Evolutionary conservation across 2,888 invertebrate species (phyloP).

Genomic region (Theristus sp.): DNA sequence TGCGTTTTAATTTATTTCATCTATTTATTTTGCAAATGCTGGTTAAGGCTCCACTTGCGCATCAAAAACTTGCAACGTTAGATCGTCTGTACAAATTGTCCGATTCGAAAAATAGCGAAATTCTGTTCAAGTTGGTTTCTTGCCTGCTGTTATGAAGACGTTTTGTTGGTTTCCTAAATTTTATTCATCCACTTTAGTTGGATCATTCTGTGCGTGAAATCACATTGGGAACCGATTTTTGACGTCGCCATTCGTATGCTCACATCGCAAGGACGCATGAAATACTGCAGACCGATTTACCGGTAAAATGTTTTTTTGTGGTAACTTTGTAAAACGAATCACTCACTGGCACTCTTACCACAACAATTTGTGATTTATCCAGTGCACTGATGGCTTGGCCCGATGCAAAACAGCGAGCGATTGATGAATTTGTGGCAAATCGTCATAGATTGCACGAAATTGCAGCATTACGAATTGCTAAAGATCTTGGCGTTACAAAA

Average conservation of each 20-base stretch:
- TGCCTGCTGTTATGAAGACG: not conserved
- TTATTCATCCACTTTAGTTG: slow-evolving; percentile 42
- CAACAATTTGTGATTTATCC: not conserved
- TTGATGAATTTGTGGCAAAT: not conserved
- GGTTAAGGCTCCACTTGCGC: slow-evolving; percentile 11
- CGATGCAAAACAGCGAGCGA: not conserved
- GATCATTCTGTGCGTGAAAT: slow-evolving; percentile 55
- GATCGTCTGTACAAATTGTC: slow-evolving; percentile 48
- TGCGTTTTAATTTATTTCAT: no score
- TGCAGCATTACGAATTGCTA: not conserved
- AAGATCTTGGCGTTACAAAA: not conserved
- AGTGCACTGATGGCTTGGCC: not conserved
- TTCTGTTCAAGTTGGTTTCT: slow-evolving; percentile 39
- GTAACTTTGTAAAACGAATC: not conserved
- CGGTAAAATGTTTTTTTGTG: slow-evolving; percentile 9
- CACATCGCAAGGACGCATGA: slow-evolving; percentile 69
- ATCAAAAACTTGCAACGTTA: slow-evolving; percentile 39
- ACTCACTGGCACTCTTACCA: not conserved
- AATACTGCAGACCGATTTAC: slow-evolving; percentile 69
- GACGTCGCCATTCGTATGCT: slow-evolving; percentile 53
- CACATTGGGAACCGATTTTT: slow-evolving; percentile 48
- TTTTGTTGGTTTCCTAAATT: not conserved
- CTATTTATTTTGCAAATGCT: not conserved
- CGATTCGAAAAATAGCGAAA: slow-evolving; percentile 53
- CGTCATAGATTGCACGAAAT: not conserved